Conservation (phyloP, 2,113 vertebrate species). For the Odontesthes bonariensis region DNA sequence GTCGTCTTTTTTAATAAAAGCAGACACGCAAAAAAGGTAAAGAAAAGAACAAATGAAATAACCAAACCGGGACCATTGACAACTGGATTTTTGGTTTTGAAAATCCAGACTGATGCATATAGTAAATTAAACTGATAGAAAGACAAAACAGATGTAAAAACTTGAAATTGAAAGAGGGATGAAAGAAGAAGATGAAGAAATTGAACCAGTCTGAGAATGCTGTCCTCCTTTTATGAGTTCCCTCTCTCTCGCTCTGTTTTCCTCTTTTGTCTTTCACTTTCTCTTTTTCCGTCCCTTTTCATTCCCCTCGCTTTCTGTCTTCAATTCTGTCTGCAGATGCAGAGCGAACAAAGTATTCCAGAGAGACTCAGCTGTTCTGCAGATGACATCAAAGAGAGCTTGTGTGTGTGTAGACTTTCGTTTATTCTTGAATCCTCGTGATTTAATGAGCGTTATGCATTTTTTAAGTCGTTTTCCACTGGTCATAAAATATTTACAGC, state of each 20-base stretch:
- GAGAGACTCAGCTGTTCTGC: constrained; percentile 66
- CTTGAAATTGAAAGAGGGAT: constrained; percentile 13
- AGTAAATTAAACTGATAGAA: constrained; percentile 5
- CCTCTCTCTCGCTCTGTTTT: neutral
- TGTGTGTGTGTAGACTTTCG: constrained; percentile 9
- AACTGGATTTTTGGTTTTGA: constrained; percentile 9
- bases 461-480: constrained; percentile 1
- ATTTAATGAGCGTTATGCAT: constrained; percentile 25
- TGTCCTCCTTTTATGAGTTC: constrained; percentile 10
- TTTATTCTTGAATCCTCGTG: neutral
- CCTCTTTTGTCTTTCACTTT: constrained; percentile 2
- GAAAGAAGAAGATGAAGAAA: constrained; percentile 25
- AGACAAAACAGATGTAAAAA: constrained; percentile 43
- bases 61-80: neutral
- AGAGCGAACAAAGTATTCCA: constrained; percentile 21
- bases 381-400: constrained; percentile 68
- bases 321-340: constrained; percentile 46
- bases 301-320: constrained; percentile 7
- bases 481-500: constrained; percentile 2
- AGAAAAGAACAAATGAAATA: neutral
- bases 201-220: constrained; percentile 20
- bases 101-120: constrained; percentile 12
- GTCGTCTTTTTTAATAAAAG: neutral
- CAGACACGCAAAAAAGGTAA: neutral
- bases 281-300: constrained; percentile 23